Evolutionary conservation across 2,888 invertebrate genomes (phyloP).

Genomic region (Agrochola macilenta): DNA sequence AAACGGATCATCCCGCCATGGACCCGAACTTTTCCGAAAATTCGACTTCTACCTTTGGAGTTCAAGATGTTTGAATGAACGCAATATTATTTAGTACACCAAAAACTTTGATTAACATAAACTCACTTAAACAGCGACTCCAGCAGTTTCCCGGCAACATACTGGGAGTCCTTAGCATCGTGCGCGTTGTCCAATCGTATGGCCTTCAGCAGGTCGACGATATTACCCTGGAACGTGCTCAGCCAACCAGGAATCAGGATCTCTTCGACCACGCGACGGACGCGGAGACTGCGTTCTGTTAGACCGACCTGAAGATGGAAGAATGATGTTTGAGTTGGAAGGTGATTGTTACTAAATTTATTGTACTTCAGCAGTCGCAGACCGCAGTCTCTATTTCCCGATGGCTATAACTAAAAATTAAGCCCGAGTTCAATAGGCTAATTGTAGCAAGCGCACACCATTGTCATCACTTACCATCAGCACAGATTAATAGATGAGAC

Average conservation of each 20-base stretch:
- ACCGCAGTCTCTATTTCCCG: no score
- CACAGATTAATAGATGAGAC: no score
- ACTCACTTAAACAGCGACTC: constrained; percentile 88
- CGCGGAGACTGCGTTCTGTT: constrained; percentile 85
- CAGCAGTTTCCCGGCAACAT: constrained; percentile 87
- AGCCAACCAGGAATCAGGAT: constrained; percentile 94
- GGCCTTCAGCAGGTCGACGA: constrained; percentile 93
- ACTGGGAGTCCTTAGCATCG: constrained; percentile 88
- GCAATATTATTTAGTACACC: no score
- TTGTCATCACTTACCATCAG: no score
- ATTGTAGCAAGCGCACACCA: no score
- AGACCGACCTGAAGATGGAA: constrained; percentile 81
- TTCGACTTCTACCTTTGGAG: no score
- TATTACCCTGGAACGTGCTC: constrained; percentile 92
- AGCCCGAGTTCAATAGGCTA: no score
- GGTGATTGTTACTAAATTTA: not conserved
- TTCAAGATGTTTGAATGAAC: no score
- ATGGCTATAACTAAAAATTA: no score
- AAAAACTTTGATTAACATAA: not conserved
- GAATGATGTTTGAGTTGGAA: not conserved
- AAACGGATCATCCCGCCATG: no score
- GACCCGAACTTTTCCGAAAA: no score
- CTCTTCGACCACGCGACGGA: constrained; percentile 88
- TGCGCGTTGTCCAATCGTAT: constrained; percentile 93
- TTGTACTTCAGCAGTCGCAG: no score